phyloP scores from a whole-genome alignment of 2,113 vertebrate species.

The Panthera uncia region DNA sequence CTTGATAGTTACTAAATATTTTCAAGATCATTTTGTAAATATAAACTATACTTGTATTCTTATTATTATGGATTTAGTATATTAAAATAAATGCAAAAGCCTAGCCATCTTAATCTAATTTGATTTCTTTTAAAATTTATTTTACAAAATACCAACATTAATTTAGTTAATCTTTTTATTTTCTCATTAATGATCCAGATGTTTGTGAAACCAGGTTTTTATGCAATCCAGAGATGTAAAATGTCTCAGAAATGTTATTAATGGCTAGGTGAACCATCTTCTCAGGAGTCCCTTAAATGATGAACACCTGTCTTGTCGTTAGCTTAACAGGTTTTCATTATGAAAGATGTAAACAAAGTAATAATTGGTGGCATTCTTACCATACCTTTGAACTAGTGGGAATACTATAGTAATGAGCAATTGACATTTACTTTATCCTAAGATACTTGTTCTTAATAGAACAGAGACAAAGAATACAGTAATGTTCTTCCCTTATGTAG shows the following conservation, averaged over 20 bases:
- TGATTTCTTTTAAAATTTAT: slow-evolving; percentile 28
- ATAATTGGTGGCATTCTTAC: slow-evolving; percentile 68
- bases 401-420: slow-evolving; percentile 67
- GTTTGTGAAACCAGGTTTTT: slow-evolving; percentile 12
- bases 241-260: slow-evolving; percentile 64
- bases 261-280: slow-evolving; percentile 58
- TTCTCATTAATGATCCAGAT: slow-evolving; percentile 56
- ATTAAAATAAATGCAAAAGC: background rate
- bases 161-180: background rate
- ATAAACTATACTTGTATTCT: background rate
- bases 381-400: slow-evolving; percentile 59
- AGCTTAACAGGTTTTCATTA: slow-evolving; percentile 64
- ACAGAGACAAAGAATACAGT: slow-evolving; percentile 54
- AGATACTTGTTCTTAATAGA: slow-evolving; percentile 38
- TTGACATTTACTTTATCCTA: slow-evolving; percentile 71
- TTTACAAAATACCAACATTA: background rate
- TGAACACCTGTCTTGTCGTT: slow-evolving; percentile 79
- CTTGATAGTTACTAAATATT: background rate
- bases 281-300: slow-evolving; percentile 73
- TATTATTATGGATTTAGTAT: background rate
- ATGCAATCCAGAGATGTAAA: slow-evolving; percentile 41
- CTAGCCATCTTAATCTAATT: background rate
- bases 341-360: slow-evolving; percentile 70
- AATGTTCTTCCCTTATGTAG: slow-evolving; percentile 61
- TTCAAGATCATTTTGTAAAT: background rate